These are phyloP conservation scores for Pomacea canaliculata DNA, from an alignment of 2,888 invertebrate genomes.

Conservation along the genomic window DNA sequence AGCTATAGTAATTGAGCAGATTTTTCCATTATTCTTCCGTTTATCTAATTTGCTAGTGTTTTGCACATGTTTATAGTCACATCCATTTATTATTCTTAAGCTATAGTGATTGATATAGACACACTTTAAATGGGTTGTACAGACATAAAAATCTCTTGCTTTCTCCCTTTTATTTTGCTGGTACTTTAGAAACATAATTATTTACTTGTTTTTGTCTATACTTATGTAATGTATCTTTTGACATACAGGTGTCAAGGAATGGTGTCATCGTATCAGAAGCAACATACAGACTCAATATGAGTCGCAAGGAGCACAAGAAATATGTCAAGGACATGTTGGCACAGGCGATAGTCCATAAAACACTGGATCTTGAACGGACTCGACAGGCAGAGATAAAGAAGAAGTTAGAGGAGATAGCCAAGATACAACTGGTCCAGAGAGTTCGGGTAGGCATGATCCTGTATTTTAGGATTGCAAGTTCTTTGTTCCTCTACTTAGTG, in stretches of 20 bases:
- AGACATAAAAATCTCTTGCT: too few relatives aligned
- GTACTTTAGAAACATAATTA: too few relatives aligned
- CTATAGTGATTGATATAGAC: too few relatives aligned
- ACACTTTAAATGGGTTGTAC: too few relatives aligned
- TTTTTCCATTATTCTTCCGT: too few relatives aligned
- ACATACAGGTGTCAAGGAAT: slow-evolving; percentile 55
- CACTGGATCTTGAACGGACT: slow-evolving; percentile 65
- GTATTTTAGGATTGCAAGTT: not conserved
- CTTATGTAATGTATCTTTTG: not conserved
- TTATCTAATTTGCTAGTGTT: too few relatives aligned
- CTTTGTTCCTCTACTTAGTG: not conserved
- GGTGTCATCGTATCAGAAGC: slow-evolving; percentile 67
- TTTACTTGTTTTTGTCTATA: not conserved
- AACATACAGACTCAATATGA: slow-evolving; percentile 65
- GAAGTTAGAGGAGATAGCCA: slow-evolving; percentile 69
- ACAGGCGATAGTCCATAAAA: slow-evolving; percentile 69
- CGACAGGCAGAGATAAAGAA: slow-evolving; percentile 64
- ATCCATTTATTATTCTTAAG: too few relatives aligned
- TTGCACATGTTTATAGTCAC: too few relatives aligned
- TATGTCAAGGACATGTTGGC: slow-evolving; percentile 69
- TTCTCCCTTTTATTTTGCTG: too few relatives aligned
- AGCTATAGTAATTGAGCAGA: too few relatives aligned
- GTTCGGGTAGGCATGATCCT: slow-evolving; percentile 60
- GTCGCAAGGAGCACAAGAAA: slow-evolving; percentile 66
- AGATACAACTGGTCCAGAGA: slow-evolving; percentile 67